Evolutionary conservation across 2,797 vertebrate species (phyloP).

Genomic region (Danio aesculapii): DNA sequence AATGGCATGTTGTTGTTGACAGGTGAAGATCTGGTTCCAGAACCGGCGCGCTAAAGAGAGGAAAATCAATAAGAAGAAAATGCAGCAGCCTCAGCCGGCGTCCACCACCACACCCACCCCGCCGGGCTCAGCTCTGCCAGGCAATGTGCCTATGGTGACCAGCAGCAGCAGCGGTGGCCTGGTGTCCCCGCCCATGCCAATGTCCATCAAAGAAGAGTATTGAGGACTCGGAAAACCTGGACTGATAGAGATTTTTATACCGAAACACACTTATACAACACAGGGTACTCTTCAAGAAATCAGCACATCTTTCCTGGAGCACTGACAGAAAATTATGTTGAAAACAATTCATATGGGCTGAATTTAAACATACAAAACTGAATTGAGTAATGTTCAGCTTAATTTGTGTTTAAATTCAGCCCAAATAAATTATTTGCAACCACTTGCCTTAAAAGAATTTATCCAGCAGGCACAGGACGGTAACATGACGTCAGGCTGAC

Average conservation of each 20-base stretch:
- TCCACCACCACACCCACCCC: slow-evolving; percentile 86
- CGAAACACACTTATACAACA: neutral
- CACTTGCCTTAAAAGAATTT: too few relatives aligned
- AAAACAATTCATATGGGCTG: too few relatives aligned
- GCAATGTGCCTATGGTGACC: slow-evolving; percentile 81
- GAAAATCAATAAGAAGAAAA: slow-evolving; percentile 97
- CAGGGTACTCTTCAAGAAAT: slow-evolving; percentile 8
- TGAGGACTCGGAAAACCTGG: slow-evolving; percentile 64
- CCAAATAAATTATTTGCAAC: too few relatives aligned
- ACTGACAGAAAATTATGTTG: too few relatives aligned
- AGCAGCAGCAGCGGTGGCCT: slow-evolving; percentile 84
- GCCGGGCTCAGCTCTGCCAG: slow-evolving; percentile 73
- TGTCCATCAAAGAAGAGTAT: slow-evolving; percentile 95
- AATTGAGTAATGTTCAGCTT: too few relatives aligned
- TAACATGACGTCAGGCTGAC: too few relatives aligned
- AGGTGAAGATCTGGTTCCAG: slow-evolving; percentile 99
- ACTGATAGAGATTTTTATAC: slow-evolving; percentile 18
- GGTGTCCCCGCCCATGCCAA: slow-evolving; percentile 82
- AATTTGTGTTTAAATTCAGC: too few relatives aligned
- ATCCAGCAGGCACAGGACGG: too few relatives aligned
- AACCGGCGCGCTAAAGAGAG: slow-evolving; percentile 96
- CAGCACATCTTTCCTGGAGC: neutral
- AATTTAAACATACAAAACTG: too few relatives aligned
- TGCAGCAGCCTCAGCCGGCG: slow-evolving; percentile 89
- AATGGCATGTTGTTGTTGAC: slow-evolving; percentile 24